Evolutionary conservation across 2,888 invertebrate genomes (phyloP).

Genomic region (Tryphoninae sp.): DNA sequence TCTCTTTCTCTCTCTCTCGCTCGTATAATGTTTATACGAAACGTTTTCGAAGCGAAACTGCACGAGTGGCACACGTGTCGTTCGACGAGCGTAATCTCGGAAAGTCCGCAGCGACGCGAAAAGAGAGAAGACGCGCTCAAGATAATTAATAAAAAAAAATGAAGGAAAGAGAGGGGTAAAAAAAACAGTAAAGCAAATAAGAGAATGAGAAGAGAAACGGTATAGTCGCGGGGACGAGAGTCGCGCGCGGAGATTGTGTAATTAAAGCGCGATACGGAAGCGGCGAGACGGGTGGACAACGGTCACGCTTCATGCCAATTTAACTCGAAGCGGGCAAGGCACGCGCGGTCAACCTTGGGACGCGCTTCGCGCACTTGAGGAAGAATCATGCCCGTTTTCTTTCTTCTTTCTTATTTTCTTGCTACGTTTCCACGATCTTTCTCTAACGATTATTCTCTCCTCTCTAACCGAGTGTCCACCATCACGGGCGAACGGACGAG

Average conservation of each 20-base stretch:
- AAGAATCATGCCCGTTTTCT: conserved; percentile 42
- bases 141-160: conserved; percentile 72
- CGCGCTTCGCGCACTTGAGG: conserved; percentile 58
- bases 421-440: conserved; percentile 10
- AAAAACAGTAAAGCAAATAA: conserved; percentile 43
- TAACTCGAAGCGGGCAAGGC: conserved; percentile 70
- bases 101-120: conserved; percentile 16
- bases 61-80: conserved; percentile 7
- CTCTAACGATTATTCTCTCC: neutral
- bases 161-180: conserved; percentile 6
- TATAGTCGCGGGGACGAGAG: conserved; percentile 46
- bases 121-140: neutral
- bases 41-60: conserved; percentile 36
- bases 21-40: conserved; percentile 29
- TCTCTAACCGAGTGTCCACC: neutral
- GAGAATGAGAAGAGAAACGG: conserved; percentile 72
- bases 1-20: neutral
- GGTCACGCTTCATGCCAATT: conserved; percentile 79
- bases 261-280: conserved; percentile 75
- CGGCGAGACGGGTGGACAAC: conserved; percentile 72
- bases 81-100: conserved; percentile 1
- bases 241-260: conserved; percentile 66
- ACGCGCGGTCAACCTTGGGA: conserved; percentile 63
- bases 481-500: too few relatives aligned
- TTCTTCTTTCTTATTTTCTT: neutral